Evolutionary conservation across 2,888 invertebrate species (phyloP), one percentile per base, ranked within the genome.

Genomic region (Alloscopus bannaensis): DNA sequence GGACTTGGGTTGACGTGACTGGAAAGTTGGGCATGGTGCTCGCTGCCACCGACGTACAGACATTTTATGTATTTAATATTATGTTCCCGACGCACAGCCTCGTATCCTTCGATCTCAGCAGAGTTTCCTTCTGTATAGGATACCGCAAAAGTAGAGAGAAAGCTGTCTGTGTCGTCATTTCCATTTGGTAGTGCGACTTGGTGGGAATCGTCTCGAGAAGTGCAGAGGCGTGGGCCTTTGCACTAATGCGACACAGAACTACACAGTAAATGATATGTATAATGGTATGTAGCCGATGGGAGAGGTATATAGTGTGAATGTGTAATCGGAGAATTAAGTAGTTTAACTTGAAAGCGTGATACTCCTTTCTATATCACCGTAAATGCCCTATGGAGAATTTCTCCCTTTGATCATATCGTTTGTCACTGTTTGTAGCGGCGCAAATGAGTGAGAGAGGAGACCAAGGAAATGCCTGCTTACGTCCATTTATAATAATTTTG

Each of bases 1-100:
- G 73, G 68, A 59, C 47, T 64, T 50, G 50, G 80, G 45, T 36
- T 80, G 80, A 81, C 82, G 83, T 82, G 83, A 83, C 81, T 82
- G 70, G 79, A 70, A 76, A 76, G 69, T 76, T 76, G 52, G 60
- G 28, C 55, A 52, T 40, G 62, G 42, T 26, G 64, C 64, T 45
- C 28, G 45, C 64, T 64, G 22, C 29, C 42, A 45, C 45, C 64
- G 29, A n/a, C n/a, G n/a, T 40, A 40, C 40, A 11, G 40, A 11
- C 40, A 13, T 13, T 40, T n/a, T n/a, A n/a, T n/a, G n/a, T n/a
- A n/a, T n/a, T n/a, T n/a, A n/a, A n/a, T n/a, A n/a, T n/a, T n/a
- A n/a, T n/a, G n/a, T n/a, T n/a, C n/a, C n/a, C 29, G 20, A 28
- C 11, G 16, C 28, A 28, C 8, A 36, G 6, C 6, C 36, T 36